Evolutionary conservation across 1,140 invertebrate species (phyloP), one percentile per base, ranked within the genome.

Genomic region (Ctenoplectra terminalis): DNA sequence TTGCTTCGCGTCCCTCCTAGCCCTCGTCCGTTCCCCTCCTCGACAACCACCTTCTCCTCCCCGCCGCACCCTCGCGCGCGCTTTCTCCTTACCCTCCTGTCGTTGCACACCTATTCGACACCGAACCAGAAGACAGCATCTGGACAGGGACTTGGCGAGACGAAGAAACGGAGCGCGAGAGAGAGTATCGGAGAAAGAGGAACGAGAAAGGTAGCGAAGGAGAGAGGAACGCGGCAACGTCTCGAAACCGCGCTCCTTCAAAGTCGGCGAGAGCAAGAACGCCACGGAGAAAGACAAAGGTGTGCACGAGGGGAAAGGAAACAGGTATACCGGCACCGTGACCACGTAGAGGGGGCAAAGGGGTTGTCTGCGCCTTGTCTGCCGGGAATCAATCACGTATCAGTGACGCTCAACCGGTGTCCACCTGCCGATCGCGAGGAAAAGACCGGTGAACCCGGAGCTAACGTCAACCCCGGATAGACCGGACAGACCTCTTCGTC

Each of bases 291-390:
- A 63, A n/a, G 60, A 63, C 60, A 31, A 34, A 58, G 56, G 56
- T 31, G 56, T 31, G 15, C 56, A 5, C 26, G 58, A 31, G 64
- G 31, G 63, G 76, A 83, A 77, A 61, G 29, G 71, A 74, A 72
- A 73, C 72, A 89, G 84, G 77, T 78, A 70, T 52, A 66, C 71
- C 78, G 69, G 75, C 67, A 66, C 64, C 74, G 75, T 31, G 74
- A 74, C 60, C 75, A 64, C 46, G 46, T 64, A 71, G 80, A 71
- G 73, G 74, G 85, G 81, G 82, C 74, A 85, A 90, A 89, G 88
- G 89, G 91, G 90, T 91, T 91, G 92, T 93, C 91, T 91, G 90
- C 91, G 89, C 89, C 91, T 91, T 88, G 93, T 93, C 91, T 92
- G 88, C 90, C 78, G 81, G 78, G 90, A 92, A 92, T 93, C 92